Base-by-base conservation (phyloP, 2,113 vertebrate species). In the Megaceryle maxima region DNA sequence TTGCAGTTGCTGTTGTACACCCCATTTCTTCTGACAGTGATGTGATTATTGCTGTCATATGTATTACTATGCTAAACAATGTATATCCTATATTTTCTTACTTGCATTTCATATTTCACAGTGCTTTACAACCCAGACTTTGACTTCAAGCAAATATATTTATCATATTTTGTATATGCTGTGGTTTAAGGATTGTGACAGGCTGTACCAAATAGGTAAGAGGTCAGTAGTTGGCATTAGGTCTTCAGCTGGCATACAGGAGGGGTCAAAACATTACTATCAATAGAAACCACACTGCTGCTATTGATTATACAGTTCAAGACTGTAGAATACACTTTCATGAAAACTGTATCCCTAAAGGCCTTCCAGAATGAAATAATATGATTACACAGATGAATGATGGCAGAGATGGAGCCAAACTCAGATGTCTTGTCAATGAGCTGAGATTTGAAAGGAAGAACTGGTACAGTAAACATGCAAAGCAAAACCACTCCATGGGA, bases 71-170 rank as follows among this genome's bases (percentile, higher is more conserved):
- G 51, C 28, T 91, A 76, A 95, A 70, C 87, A 84, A 83, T 2
- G 2, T 55, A 87, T 70, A 50, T 29, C 25, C 25, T 1, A 0
- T 51, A 72, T 68, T 86, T 84, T 74, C 31, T 43, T 51, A 72
- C 91, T 92, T 78, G 21, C 37, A 84, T 95, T 89, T 91, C 51
- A 70, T 80, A 74, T 63, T 95, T 84, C 60, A 67, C 51, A 55
- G 50, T 74, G 25, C 21, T 87, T 70, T 88, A n/a, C 44, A 41
- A 56, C 37, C 22, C 51, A 53, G 77, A 59, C n/a, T 88, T 74
- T 72, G 19, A 74, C 51, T 92, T 78, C n/a, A 83, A 77, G 53
- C 83, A 86, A 88, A 93, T 29, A 3, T 28, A 25, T 77, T 77
- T 81, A 25, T 66, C 4, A 3, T 53, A 50, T 25, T 80, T 90